Evolutionary conservation across 2,113 vertebrate genomes (phyloP).

Genomic region (Clinocottus analis): DNA sequence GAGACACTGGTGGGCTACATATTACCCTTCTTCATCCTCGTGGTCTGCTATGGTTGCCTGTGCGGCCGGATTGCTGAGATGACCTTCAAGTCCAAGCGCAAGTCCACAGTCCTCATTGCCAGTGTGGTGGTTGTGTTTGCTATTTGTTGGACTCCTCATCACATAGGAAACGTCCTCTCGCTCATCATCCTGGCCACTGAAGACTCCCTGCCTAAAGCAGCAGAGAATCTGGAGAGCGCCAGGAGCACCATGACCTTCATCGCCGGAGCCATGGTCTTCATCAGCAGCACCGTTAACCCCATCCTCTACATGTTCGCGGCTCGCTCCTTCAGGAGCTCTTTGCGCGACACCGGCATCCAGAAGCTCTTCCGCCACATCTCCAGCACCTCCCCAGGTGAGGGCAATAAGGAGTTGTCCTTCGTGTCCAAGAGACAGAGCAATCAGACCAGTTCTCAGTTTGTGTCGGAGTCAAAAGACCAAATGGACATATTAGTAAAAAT

Average conservation of each 20-base stretch:
- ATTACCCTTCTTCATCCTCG: slow-evolving; percentile 79
- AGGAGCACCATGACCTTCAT: slow-evolving; percentile 68
- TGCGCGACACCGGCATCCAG: slow-evolving; percentile 80
- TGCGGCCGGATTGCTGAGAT: slow-evolving; percentile 82
- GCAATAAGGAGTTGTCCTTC: slow-evolving; percentile 79
- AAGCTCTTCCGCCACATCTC: slow-evolving; percentile 84
- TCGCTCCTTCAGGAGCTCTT: slow-evolving; percentile 79
- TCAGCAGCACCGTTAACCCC: slow-evolving; percentile 84
- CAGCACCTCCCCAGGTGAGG: slow-evolving; percentile 79
- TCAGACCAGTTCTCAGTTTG: slow-evolving; percentile 71
- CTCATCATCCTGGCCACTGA: slow-evolving; percentile 64
- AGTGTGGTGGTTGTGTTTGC: slow-evolving; percentile 81
- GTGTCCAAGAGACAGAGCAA: slow-evolving; percentile 78
- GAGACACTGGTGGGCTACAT: slow-evolving; percentile 83
- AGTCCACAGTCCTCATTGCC: slow-evolving; percentile 82
- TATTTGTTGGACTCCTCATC: slow-evolving; percentile 84
- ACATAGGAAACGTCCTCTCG: slow-evolving; percentile 78
- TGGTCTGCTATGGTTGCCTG: slow-evolving; percentile 82
- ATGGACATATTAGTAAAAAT: slow-evolving; percentile 70
- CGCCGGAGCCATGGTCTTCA: slow-evolving; percentile 81
- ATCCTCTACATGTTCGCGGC: slow-evolving; percentile 85
- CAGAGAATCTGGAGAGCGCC: slow-evolving; percentile 43
- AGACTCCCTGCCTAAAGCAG: neutral
- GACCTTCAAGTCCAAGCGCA: slow-evolving; percentile 82
- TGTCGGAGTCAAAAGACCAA: slow-evolving; percentile 66